Percentiles rank a stretch among this genome's conserved stretches.
These are phyloP conservation scores for Ammodytes dubius DNA, from an alignment of 2,113 vertebrate genomes.

Conservation along the genomic window DNA sequence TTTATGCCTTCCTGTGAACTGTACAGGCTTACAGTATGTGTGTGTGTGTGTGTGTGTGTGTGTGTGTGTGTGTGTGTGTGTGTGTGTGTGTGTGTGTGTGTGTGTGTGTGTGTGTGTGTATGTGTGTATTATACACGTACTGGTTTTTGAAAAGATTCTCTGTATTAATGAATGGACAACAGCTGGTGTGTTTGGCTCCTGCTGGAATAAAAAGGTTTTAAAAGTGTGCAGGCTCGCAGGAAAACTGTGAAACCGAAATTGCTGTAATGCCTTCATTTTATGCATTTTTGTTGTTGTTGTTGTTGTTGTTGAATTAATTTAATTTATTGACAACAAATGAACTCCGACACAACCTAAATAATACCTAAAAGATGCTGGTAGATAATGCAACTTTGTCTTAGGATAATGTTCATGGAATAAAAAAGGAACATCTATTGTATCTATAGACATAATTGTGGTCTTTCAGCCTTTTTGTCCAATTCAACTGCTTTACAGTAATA, in stretches of 20 bases:
- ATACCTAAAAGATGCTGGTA: background rate
- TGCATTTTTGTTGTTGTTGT: background rate
- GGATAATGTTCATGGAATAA: background rate
- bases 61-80: background rate
- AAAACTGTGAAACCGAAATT: background rate
- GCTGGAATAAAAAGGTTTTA: background rate
- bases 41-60: background rate
- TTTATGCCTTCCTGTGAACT: conserved; percentile 36
- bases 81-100: background rate
- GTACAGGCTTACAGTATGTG: conserved; percentile 10
- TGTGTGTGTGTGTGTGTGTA: conserved; percentile 13
- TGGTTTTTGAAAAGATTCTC: no score
- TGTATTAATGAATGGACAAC: no score
- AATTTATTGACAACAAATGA: background rate
- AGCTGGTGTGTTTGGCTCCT: no score
- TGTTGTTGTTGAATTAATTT: no score
- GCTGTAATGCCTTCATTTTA: background rate
- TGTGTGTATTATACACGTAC: no score
- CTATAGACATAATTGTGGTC: background rate
- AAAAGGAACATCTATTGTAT: background rate
- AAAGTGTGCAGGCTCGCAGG: background rate
- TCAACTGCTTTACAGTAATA: background rate
- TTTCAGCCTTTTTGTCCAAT: background rate
- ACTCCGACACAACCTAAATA: background rate
- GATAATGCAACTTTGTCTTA: background rate